phyloP scores from a whole-genome alignment of 2,113 vertebrate genomes.

The Apteryx owenii region DNA sequence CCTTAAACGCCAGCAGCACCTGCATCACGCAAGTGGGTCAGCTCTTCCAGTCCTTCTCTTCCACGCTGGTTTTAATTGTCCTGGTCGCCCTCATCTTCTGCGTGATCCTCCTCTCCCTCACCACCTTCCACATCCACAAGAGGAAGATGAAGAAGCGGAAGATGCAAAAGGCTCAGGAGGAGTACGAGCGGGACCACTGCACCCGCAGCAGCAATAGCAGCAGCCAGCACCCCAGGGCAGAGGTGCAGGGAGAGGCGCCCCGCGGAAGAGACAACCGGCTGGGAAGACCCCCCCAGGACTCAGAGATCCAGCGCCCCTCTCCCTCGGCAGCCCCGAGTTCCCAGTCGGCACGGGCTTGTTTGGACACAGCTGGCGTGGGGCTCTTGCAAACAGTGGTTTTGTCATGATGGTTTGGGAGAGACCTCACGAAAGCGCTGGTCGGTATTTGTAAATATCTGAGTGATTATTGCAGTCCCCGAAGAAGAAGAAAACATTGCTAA shows the following conservation, averaged over 20 bases:
- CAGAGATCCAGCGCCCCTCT: conserved; percentile 57
- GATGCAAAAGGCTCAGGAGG: conserved; percentile 95
- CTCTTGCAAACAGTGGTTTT: conserved; percentile 83
- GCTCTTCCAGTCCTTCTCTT: conserved; percentile 92
- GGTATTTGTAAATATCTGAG: conserved; percentile 83
- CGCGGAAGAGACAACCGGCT: conserved; percentile 72
- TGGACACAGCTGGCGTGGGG: conserved; percentile 78
- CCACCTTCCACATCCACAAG: conserved; percentile 96
- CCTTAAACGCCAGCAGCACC: conserved; percentile 79
- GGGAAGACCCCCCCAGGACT: conserved; percentile 76
- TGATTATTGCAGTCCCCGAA: conserved; percentile 77
- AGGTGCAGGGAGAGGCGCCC: conserved; percentile 41
- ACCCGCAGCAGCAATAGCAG: conserved; percentile 73
- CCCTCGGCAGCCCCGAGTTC: conserved; percentile 51
- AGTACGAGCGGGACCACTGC: conserved; percentile 95
- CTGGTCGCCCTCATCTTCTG: conserved; percentile 91
- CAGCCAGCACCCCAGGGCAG: conserved; percentile 29
- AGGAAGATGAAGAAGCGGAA: conserved; percentile 95
- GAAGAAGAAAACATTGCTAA: conserved; percentile 73
- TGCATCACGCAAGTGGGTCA: conserved; percentile 90
- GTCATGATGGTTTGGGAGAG: conserved; percentile 79
- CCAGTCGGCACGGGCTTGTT: conserved; percentile 63
- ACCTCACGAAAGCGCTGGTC: conserved; percentile 62
- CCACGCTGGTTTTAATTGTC: conserved; percentile 92
- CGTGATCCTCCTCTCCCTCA: conserved; percentile 91